Conservation (phyloP, 30 jellyfish, hydroid and myxozoan species). For the Euphysa ruthae region DNA sequence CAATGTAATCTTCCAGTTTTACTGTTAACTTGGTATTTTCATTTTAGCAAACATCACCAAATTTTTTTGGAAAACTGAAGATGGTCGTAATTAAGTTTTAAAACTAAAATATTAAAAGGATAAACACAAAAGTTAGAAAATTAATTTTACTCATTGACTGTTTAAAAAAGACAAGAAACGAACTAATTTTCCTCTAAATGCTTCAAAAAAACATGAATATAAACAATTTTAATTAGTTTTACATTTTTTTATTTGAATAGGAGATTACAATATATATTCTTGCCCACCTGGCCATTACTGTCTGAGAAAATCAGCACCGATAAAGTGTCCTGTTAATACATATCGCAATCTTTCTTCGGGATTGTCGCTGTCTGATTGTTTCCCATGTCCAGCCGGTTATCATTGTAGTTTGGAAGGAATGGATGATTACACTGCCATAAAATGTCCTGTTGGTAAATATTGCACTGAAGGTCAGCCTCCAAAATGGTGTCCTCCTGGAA, state of each 20-base stretch:
- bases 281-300: conserved; percentile 92
- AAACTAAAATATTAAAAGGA: too few species aligned
- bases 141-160: too few species aligned
- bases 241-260: conserved; percentile 10
- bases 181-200: too few species aligned
- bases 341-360: conserved; percentile 72
- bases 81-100: too few species aligned
- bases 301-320: conserved; percentile 56
- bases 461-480: conserved; percentile 88
- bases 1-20: too few species aligned
- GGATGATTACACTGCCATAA: conserved; percentile 47
- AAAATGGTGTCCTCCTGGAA: conserved; percentile 94
- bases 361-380: conserved; percentile 55
- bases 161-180: too few species aligned
- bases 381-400: conserved; percentile 81
- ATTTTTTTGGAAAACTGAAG: too few species aligned
- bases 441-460: conserved; percentile 81
- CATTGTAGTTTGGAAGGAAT: conserved; percentile 83
- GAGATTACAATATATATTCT: conserved; percentile 64
- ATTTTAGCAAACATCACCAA: too few species aligned
- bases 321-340: conserved; percentile 69
- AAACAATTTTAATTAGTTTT: too few species aligned
- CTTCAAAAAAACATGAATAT: too few species aligned
- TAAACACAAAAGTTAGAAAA: too few species aligned
- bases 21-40: too few species aligned